Conservation (phyloP, 2,797 vertebrate genomes). For the Betta splendens region DNA sequence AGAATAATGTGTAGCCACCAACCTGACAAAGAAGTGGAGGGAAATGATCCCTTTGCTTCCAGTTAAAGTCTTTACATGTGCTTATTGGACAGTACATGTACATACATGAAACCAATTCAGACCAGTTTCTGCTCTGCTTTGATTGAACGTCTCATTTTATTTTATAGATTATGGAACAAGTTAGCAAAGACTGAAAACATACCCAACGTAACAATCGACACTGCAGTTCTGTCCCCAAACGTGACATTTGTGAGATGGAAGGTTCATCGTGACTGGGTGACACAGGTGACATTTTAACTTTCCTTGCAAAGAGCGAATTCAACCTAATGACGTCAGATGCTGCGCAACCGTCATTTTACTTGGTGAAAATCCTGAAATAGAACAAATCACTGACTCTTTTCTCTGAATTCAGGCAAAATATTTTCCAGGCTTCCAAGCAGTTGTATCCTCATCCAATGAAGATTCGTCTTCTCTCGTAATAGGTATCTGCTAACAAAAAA, state of each 20-base stretch:
- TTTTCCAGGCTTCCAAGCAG: slow-evolving; percentile 74
- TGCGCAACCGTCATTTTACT: background rate
- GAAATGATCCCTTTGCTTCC: no score
- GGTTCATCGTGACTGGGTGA: slow-evolving; percentile 82
- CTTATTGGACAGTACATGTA: slow-evolving; percentile 7
- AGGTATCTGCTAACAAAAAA: slow-evolving; percentile 53
- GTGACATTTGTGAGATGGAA: slow-evolving; percentile 82
- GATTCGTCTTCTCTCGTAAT: slow-evolving; percentile 76
- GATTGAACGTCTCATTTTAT: no score
- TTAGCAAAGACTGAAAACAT: slow-evolving; percentile 79
- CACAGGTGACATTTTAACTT: slow-evolving; percentile 60
- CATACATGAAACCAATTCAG: no score
- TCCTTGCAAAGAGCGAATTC: background rate
- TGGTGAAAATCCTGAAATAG: background rate
- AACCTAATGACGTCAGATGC: background rate
- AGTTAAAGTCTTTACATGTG: no score
- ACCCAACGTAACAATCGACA: slow-evolving; percentile 77
- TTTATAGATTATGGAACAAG: slow-evolving; percentile 85
- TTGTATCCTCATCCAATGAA: slow-evolving; percentile 82
- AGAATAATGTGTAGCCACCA: no score
- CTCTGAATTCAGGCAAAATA: slow-evolving; percentile 80
- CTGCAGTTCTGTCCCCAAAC: slow-evolving; percentile 68
- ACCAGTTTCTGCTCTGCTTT: no score
- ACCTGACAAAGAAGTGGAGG: no score
- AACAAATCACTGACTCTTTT: background rate